Conservation (phyloP, 2,797 vertebrate species). For the Mormyrops attenuatus region DNA sequence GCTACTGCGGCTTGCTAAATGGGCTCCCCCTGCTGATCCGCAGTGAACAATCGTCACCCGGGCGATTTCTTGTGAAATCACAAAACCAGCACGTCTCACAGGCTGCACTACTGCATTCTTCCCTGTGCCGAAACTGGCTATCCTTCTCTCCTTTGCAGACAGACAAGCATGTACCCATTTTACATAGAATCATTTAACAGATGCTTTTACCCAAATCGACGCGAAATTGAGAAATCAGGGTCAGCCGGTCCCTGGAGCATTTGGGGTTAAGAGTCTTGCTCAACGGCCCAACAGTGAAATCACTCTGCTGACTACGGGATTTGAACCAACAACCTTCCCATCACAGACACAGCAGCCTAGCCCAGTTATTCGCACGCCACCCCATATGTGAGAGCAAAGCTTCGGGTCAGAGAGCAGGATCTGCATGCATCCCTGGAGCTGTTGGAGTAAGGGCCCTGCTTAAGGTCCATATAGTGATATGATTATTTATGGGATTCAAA, state of each 20-base stretch:
- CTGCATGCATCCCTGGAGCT: background rate
- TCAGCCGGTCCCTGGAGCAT: background rate
- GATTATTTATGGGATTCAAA: background rate
- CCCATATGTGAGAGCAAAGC: background rate
- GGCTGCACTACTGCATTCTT: background rate
- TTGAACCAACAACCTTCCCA: background rate
- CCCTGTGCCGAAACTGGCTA: background rate
- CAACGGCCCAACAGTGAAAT: background rate
- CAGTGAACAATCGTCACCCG: background rate
- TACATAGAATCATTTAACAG: background rate
- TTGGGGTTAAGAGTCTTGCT: background rate
- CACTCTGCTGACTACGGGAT: background rate
- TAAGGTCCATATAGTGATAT: background rate
- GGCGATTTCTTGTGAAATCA: background rate
- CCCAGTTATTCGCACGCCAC: background rate
- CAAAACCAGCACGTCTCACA: background rate
- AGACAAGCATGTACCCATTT: background rate
- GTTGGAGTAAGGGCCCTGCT: background rate
- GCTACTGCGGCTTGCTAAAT: background rate
- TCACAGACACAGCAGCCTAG: background rate
- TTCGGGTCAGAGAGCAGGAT: background rate
- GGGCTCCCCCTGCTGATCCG: background rate
- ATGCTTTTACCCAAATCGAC: background rate
- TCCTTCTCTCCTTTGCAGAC: background rate
- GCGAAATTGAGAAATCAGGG: background rate